Percentiles rank a stretch among this genome's conserved stretches.
phyloP scores from a whole-genome alignment of 2,113 vertebrate genomes.

The Dascyllus trimaculatus region DNA sequence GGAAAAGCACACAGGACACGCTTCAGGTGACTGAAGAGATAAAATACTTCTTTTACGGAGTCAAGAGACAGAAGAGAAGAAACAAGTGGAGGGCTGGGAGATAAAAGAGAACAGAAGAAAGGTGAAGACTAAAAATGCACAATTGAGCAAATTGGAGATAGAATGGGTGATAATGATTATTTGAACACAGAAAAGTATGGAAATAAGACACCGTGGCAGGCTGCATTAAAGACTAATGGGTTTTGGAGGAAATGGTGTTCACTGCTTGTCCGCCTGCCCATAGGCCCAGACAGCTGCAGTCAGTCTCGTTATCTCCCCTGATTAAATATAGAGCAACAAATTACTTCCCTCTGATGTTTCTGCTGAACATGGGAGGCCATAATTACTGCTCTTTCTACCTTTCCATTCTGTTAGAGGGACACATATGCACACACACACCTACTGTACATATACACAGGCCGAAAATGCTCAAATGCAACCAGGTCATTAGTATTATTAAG shows the following conservation, averaged over 20 bases:
- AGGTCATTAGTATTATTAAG: conserved; percentile 62
- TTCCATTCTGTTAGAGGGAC: conserved; percentile 60
- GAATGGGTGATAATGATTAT: conserved; percentile 65
- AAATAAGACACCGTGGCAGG: conserved; percentile 59
- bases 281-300: conserved; percentile 73
- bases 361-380: conserved; percentile 78
- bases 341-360: conserved; percentile 82
- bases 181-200: conserved; percentile 59
- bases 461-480: conserved; percentile 43
- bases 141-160: conserved; percentile 36
- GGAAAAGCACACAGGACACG: neutral
- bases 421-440: conserved; percentile 18
- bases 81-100: conserved; percentile 14
- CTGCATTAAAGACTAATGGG: conserved; percentile 74
- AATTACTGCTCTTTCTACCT: conserved; percentile 76
- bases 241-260: conserved; percentile 78
- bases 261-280: conserved; percentile 66
- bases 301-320: conserved; percentile 78
- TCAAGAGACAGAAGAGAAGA: conserved; percentile 30
- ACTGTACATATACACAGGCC: conserved; percentile 24
- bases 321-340: conserved; percentile 86
- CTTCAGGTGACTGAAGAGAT: conserved; percentile 14
- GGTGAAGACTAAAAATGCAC: conserved; percentile 25
- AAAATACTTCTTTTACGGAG: conserved; percentile 16
- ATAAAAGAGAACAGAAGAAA: conserved; percentile 15